Conservation (phyloP, 2,888 invertebrate genomes). For the Sinelater perroti region DNA sequence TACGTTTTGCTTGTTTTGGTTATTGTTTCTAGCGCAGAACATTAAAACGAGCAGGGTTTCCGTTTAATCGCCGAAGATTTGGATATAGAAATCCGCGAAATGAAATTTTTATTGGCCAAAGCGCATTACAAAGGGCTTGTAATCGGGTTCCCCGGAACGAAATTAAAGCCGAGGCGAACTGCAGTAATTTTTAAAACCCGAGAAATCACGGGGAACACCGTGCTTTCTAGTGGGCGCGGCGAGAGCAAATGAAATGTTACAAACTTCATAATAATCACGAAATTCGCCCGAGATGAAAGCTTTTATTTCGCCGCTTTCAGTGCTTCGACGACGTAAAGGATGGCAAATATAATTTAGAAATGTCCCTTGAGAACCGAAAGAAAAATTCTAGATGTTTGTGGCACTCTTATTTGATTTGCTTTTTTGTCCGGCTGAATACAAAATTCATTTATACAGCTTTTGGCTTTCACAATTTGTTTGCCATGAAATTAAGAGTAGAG, state of each 20-base stretch:
- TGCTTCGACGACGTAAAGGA: slow-evolving; percentile 34
- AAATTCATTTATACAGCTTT: slow-evolving; percentile 32
- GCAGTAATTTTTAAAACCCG: slow-evolving; percentile 10
- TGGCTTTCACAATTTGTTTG: slow-evolving; percentile 27
- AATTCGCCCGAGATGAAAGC: slow-evolving; percentile 41
- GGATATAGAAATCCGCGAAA: slow-evolving; percentile 1
- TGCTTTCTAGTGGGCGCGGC: slow-evolving; percentile 1
- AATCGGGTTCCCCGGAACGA: not conserved
- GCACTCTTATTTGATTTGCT: slow-evolving; percentile 33
- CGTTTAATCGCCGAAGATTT: slow-evolving; percentile 21
- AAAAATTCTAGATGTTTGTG: slow-evolving; percentile 36
- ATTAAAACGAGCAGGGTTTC: slow-evolving; percentile 3
- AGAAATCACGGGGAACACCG: slow-evolving; percentile 3
- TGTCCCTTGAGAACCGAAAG: slow-evolving; percentile 33
- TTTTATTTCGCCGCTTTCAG: slow-evolving; percentile 42
- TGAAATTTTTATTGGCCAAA: slow-evolving; percentile 3
- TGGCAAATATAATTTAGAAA: slow-evolving; percentile 42
- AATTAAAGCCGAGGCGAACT: not conserved
- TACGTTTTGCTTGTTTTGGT: slow-evolving; percentile 38
- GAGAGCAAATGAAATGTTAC: slow-evolving; percentile 40
- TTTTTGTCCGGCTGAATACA: slow-evolving; percentile 29
- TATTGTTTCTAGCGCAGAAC: slow-evolving; percentile 25
- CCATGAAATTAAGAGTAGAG: slow-evolving; percentile 18
- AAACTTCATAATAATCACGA: slow-evolving; percentile 43
- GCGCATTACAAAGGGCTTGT: slow-evolving; percentile 1